phyloP scores from a whole-genome alignment of 2,888 invertebrate species.

The Mesoligia furuncula region DNA sequence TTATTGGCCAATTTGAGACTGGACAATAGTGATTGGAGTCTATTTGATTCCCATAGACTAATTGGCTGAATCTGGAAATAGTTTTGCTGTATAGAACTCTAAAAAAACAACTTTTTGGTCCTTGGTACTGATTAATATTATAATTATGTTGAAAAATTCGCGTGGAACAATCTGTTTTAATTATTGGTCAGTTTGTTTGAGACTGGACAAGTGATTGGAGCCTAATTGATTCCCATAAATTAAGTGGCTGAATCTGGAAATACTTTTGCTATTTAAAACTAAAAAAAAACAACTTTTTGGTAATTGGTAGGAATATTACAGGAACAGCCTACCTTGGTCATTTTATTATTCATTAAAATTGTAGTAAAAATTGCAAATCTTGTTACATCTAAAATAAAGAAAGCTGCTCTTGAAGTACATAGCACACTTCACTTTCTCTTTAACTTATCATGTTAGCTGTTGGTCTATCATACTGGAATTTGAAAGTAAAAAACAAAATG shows the following conservation, averaged over 20 bases:
- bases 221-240: conserved; percentile 13
- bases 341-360: not conserved
- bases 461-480: conserved; percentile 24
- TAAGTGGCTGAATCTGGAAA: conserved; percentile 21
- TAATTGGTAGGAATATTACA: not conserved
- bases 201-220: not conserved
- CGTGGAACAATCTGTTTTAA: conserved; percentile 15
- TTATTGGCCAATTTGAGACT: conserved; percentile 5
- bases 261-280: conserved; percentile 1
- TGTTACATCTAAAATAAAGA: conserved; percentile 20
- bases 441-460: conserved; percentile 32
- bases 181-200: conserved; percentile 4
- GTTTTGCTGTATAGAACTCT: not conserved
- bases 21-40: not conserved
- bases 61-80: conserved; percentile 20
- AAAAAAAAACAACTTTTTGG: not conserved
- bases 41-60: conserved; percentile 19
- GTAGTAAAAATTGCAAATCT: not conserved
- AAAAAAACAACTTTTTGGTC: not conserved
- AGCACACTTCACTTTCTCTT: conserved; percentile 48
- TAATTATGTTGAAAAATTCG: conserved; percentile 12
- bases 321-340: not conserved
- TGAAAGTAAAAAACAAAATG: conserved; percentile 45
- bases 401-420: conserved; percentile 10
- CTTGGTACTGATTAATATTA: not conserved